A percentile compares a stretch with the other conserved stretches of the same genome.
phyloP scores from a whole-genome alignment of 1,140 invertebrate species.

The Lasaia peninsularis region DNA sequence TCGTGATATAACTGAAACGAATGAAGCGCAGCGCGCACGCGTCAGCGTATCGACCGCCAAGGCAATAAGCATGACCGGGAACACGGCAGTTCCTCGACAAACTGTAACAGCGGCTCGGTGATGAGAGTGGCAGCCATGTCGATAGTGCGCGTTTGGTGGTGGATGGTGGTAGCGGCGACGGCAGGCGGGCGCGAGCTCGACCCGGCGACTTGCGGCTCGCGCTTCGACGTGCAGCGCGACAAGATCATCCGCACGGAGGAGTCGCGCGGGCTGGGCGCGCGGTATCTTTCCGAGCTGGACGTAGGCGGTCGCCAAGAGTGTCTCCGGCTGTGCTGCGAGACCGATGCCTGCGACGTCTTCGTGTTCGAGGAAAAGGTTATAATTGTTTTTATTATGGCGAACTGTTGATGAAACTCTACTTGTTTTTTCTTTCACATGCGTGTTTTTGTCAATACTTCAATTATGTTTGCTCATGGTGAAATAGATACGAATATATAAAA shows the following conservation, averaged over 20 bases:
- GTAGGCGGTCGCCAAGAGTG: conserved; percentile 88
- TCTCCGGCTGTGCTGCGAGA: conserved; percentile 90
- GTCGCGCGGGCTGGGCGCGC: conserved; percentile 90
- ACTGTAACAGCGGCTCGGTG: no score
- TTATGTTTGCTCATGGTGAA: no score
- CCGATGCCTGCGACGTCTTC: conserved; percentile 91
- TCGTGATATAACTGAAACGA: neutral
- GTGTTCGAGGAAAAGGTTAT: conserved; percentile 94
- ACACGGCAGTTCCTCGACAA: neutral
- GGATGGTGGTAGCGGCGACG: conserved; percentile 30
- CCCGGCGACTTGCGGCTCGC: conserved; percentile 77
- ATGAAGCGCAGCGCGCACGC: conserved; percentile 28
- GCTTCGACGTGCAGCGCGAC: conserved; percentile 90
- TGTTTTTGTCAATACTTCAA: no score
- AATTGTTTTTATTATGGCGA: no score
- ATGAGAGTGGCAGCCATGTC: neutral
- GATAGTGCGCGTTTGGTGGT: conserved; percentile 34
- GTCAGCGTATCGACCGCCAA: conserved; percentile 35
- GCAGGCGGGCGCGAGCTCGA: conserved; percentile 62
- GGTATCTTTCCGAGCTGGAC: conserved; percentile 91
- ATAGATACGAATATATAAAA: no score
- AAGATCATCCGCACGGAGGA: conserved; percentile 95
- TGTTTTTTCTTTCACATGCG: no score
- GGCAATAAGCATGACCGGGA: conserved; percentile 1
- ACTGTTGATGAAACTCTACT: no score